Base-by-base conservation (phyloP, 35 echinoderm and acorn worm genomes). In the Eucidaris tribuloides region DNA sequence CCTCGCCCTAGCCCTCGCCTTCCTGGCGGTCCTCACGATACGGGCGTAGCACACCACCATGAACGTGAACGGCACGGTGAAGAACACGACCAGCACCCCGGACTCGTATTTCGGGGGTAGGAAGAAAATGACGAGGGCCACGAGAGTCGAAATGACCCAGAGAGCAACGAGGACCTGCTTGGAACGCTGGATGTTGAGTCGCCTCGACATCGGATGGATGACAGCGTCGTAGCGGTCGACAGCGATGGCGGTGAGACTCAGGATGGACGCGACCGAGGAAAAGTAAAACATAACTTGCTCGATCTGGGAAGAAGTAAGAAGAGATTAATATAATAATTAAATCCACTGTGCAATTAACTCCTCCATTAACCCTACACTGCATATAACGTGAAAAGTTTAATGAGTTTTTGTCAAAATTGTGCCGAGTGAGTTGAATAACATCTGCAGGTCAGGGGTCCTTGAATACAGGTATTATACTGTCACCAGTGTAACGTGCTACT, bases 231-330 rank as follows among this genome's bases (percentile, higher is more conserved):
- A 76, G 33, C 94, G 58, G 42, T 97, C 94, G 23, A 97, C 20
- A 19, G 94, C 86, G 37, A 97, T 91, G 17, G 82, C 86, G 5
- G 90, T 92, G 1, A 97, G 82, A 79, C 92, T 97, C 5, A 97
- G 72, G 31, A 97, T 92, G 52, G 94, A 97, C 4, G 94, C 89
- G 0, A 92, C 90, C 3, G 89, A 89, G 14, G 94, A 89, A 23
- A 92, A 97, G 37, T 97, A 97, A 72, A 97, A 97, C 14, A 97
- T 54, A 37, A 89, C 77, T 81, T 97, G 94, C 32, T 97, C 94
- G 13, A 91, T 62, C 14, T 78, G 36, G n/a, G 36, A n/a, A n/a
- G n/a, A n/a, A n/a, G n/a, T n/a, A n/a, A n/a, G n/a, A n/a, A n/a
- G n/a, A n/a, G n/a, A n/a, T n/a, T n/a, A n/a, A n/a, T n/a, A n/a